Percentiles rank a stretch among this genome's conserved stretches.
These are phyloP conservation scores for Eretmochelys imbricata DNA, from an alignment of 2,113 vertebrate species.

Conservation along the genomic window DNA sequence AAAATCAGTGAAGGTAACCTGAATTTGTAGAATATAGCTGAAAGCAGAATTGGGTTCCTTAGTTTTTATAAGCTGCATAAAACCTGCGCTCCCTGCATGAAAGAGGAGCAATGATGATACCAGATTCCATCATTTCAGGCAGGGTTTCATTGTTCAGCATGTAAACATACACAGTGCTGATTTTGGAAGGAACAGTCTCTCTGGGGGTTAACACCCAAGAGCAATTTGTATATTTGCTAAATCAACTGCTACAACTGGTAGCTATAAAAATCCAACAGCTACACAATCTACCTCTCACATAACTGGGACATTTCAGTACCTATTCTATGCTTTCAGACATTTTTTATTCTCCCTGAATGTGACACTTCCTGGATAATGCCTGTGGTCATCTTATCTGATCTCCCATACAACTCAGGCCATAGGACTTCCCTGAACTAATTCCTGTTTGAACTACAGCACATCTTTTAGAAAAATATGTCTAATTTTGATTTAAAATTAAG, in stretches of 20 bases:
- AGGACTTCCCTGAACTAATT: neutral
- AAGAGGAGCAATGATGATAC: neutral
- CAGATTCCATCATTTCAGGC: conserved; percentile 40
- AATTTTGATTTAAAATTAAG: conserved; percentile 8
- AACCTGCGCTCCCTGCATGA: neutral
- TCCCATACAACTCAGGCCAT: neutral
- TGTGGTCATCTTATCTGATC: neutral
- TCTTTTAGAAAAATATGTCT: conserved; percentile 31
- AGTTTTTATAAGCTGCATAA: conserved; percentile 31
- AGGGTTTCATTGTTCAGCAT: conserved; percentile 26
- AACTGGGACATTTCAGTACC: neutral
- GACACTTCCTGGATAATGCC: neutral
- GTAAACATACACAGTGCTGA: conserved; percentile 25
- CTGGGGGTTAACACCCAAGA: conserved; percentile 20
- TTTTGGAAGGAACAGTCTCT: conserved; percentile 13
- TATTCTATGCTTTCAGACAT: neutral
- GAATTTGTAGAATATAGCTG: neutral
- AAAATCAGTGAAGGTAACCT: neutral
- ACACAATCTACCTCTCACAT: neutral
- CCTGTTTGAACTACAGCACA: conserved; percentile 46
- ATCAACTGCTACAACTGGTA: neutral
- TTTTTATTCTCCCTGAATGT: neutral
- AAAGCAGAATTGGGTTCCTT: neutral
- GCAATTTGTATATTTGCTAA: conserved; percentile 1
- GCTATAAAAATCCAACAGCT: neutral